phyloP scores from a whole-genome alignment of 2,888 invertebrate species.

The Eledona agricola region DNA sequence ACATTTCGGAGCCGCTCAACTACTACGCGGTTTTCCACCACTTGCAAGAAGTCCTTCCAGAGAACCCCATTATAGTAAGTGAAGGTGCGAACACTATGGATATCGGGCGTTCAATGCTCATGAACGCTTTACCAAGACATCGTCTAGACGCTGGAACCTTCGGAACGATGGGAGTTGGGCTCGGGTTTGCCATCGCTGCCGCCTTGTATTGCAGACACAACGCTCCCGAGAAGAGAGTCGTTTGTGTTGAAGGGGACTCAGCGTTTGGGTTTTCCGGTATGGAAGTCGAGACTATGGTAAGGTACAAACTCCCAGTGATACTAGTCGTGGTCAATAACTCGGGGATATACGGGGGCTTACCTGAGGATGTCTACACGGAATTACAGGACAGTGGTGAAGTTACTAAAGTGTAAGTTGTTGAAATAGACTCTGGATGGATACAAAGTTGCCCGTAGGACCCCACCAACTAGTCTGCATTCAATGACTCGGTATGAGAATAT shows the following conservation, averaged over 20 bases:
- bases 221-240: conserved; percentile 81
- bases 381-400: conserved; percentile 76
- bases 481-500: conserved; percentile 89
- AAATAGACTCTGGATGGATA: conserved; percentile 1
- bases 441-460: conserved; percentile 70
- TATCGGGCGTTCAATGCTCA: conserved; percentile 88
- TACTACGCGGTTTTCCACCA: conserved; percentile 93
- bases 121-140: conserved; percentile 85
- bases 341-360: conserved; percentile 91
- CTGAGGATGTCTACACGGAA: conserved; percentile 76
- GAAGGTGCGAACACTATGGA: conserved; percentile 99
- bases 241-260: conserved; percentile 96
- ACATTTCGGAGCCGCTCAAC: conserved; percentile 82
- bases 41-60: conserved; percentile 78
- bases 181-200: conserved; percentile 91
- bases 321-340: conserved; percentile 95
- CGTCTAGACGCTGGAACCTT: conserved; percentile 96
- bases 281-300: conserved; percentile 97
- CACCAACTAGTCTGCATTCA: conserved; percentile 82
- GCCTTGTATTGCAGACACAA: conserved; percentile 88
- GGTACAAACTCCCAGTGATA: conserved; percentile 90
- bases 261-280: conserved; percentile 98
- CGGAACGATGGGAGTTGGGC: conserved; percentile 96
- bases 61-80: conserved; percentile 90
- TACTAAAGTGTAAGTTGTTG: conserved; percentile 76